Evolutionary conservation across 2,113 vertebrate genomes (phyloP), one percentile per base, ranked within the genome.

Genomic region (Cardinalis cardinalis): DNA sequence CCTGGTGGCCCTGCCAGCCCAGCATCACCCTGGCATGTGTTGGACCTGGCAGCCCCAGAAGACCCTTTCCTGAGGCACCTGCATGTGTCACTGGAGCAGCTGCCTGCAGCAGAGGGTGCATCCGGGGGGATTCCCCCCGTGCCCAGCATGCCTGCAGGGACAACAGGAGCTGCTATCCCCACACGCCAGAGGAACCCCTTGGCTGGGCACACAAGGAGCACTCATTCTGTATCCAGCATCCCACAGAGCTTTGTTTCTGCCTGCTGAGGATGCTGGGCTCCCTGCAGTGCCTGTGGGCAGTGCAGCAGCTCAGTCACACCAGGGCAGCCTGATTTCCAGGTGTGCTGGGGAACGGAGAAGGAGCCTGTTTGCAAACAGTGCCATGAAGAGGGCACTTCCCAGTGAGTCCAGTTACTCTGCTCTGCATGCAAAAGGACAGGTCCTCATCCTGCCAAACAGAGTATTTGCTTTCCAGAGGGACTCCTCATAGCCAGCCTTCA

Each of bases 181-280:
- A 20, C 65, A 38, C 29, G 12, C 12, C 48, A 71, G 34, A 43
- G 65, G n/a, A 78, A 18, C 12, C 34, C 41, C 2, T 7, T 18
- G 58, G 53, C 76, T 74, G 75, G 6, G 52, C 40, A n/a, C 49
- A 32, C 7, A 5, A 9, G 51, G 74, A 87, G 41, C 20, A 2
- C 46, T 75, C 8, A 0, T 40, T 60, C 40, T 51, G 14, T 29
- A 8, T 12, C 58, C 68, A 76, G 44, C 46, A 32, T n/a, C 36
- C 51, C 25, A 2, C 2, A 26, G 65, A 78, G 48, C n/a, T 48
- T 51, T 0, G 0, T 43, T 70, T 44, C 46, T 70, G 68, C 73
- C 32, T 10, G 1, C 2, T 1, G 15, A 25, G 51, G 36, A 4
- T 51, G n/a, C 36, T 2, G 0, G 9, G 21, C 49, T 87, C 74